Conservation (phyloP, 2,888 invertebrate genomes). For the Teleiodes luculella region DNA sequence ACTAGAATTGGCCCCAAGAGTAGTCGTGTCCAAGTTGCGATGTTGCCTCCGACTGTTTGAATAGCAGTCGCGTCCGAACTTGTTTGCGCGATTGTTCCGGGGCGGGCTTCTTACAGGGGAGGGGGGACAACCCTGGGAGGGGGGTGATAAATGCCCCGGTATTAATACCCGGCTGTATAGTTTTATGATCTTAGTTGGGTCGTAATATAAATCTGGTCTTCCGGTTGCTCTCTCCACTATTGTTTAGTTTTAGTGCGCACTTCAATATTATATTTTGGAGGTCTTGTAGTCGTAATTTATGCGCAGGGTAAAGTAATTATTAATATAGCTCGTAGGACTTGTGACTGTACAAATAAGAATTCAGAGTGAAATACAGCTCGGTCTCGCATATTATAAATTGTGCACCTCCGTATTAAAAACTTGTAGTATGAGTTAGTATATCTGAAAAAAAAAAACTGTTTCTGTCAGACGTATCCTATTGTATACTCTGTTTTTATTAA, state of each 20-base stretch:
- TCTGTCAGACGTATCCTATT: too few relatives aligned
- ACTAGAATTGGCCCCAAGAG: conserved; percentile 44
- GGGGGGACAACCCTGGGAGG: background rate
- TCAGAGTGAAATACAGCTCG: too few relatives aligned
- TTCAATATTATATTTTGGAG: background rate
- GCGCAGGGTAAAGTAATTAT: too few relatives aligned
- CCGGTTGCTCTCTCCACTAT: conserved; percentile 48
- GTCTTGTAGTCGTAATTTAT: too few relatives aligned
- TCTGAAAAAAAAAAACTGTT: too few relatives aligned
- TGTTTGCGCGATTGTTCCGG: conserved; percentile 59
- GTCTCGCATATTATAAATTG: too few relatives aligned
- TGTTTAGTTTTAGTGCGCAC: conserved; percentile 45
- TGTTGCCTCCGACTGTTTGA: conserved; percentile 69
- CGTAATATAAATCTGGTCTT: conserved; percentile 74
- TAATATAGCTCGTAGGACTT: too few relatives aligned
- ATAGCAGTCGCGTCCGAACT: conserved; percentile 72
- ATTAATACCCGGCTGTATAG: conserved; percentile 73
- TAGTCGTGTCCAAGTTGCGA: conserved; percentile 69
- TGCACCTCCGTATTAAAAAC: too few relatives aligned
- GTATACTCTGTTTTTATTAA: too few relatives aligned
- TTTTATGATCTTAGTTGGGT: conserved; percentile 78
- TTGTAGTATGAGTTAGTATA: too few relatives aligned
- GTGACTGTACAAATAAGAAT: too few relatives aligned
- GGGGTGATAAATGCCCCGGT: conserved; percentile 72
- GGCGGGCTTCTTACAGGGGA: conserved; percentile 5